Conservation (phyloP, 2,797 vertebrate genomes). For the Coluber constrictor region DNA sequence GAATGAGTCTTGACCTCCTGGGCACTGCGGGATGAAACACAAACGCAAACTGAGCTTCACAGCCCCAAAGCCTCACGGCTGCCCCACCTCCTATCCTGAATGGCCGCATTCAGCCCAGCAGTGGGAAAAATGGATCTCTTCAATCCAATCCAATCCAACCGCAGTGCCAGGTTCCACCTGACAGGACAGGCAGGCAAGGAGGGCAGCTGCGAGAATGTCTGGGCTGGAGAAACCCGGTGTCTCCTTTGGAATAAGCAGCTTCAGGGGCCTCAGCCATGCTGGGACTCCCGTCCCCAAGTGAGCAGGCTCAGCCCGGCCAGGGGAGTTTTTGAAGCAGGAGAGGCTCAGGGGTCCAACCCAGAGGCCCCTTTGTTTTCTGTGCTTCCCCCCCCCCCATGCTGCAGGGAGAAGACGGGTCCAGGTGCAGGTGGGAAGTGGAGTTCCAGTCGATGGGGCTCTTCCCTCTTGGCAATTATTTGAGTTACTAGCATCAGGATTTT, state of each 20-base stretch:
- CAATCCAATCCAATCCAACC: not conserved
- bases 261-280: not conserved
- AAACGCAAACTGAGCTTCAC: not conserved
- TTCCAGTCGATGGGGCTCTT: too few species aligned
- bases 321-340: not conserved
- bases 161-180: not conserved
- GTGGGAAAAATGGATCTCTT: not conserved
- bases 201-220: not conserved
- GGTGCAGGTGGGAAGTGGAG: not conserved
- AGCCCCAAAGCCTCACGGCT: not conserved
- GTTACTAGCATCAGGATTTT: not conserved
- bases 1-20: constrained; percentile 90
- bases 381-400: not conserved
- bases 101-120: not conserved
- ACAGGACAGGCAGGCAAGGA: not conserved
- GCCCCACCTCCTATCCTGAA: not conserved
- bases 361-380: too few species aligned
- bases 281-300: not conserved
- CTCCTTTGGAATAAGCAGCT: not conserved
- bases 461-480: not conserved
- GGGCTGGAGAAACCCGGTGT: not conserved
- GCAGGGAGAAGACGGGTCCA: not conserved
- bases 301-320: not conserved
- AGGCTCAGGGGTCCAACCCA: not conserved
- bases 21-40: constrained; percentile 70